Evolutionary conservation across 2,888 invertebrate genomes (phyloP), one percentile per base, ranked within the genome.

Genomic region (Eupithecia insigniata): DNA sequence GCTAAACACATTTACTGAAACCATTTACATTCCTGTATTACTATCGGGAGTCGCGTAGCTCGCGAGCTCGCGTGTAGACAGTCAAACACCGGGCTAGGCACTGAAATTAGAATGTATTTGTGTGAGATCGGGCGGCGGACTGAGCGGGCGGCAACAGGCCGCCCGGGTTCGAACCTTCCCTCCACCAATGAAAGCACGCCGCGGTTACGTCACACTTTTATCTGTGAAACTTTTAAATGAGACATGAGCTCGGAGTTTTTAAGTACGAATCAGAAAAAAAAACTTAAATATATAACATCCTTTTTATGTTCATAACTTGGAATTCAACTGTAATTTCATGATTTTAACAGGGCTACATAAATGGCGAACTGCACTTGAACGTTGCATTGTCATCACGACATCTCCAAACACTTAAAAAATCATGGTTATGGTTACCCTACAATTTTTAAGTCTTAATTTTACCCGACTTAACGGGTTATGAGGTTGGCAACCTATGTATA

Each of bases 101-200:
- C 81, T 77, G 81, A 80, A 71, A 76, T 79, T 77, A 69, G 66
- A 75, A 75, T 79, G 80, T 82, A 76, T 77, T 76, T 69, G 68
- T 79, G 75, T 79, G 76, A 78, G 74, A 78, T 74, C 79, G 76
- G 67, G 66, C 78, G 76, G 75, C 72, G 73, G 74, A 85, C 85
- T 85, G 85, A 88, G 90, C 85, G 86, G 86, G 89, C 80, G 86
- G 89, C 79, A 74, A 71, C 71, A 71, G 67, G 61, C 81, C 79
- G 78, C 88, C 91, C 85, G 86, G 86, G 88, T 79, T 83, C 81
- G 81, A 73, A 74, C 73, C 71, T 76, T 79, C 76, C 69, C 68
- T 82, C 81, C 73, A 76, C 83, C 84, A 82, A 82, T 85, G 82
- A 82, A 79, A 82, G 82, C 78, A 78, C 76, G 73, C 68, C 74